phyloP scores from a whole-genome alignment of 2,797 vertebrate species.

The Tinamus major region DNA sequence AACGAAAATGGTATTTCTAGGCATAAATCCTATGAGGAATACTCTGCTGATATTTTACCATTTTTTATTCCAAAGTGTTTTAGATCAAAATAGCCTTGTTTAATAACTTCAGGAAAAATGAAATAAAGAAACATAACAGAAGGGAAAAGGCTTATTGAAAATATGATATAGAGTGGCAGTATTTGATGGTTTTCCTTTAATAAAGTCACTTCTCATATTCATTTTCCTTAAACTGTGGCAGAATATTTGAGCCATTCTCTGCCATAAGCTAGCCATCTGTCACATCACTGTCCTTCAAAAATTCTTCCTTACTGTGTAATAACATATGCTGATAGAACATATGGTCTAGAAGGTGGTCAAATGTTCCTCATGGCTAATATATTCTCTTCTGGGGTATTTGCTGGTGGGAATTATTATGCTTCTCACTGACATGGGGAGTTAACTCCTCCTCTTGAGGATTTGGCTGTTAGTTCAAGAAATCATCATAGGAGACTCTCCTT shows the following conservation, averaged over 20 bases:
- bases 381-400: neutral
- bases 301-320: conserved; percentile 1
- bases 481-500: neutral
- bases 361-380: neutral
- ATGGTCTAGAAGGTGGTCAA: neutral
- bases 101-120: neutral
- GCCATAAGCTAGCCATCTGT: conserved; percentile 34
- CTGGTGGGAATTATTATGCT: neutral
- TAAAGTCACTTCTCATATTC: conserved; percentile 12
- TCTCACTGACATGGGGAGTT: neutral
- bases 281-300: neutral
- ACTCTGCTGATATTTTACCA: neutral
- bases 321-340: neutral
- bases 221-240: conserved; percentile 14
- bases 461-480: neutral
- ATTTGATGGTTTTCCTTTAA: neutral
- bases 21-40: neutral
- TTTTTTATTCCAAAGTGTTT: neutral
- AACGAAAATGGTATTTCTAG: neutral
- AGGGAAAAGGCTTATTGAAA: neutral
- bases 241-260: neutral
- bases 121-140: conserved; percentile 13
- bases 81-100: neutral
- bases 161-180: neutral
- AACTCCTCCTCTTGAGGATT: neutral